phyloP scores from a whole-genome alignment of 1,140 invertebrate genomes.

The Drosophila parvula region DNA sequence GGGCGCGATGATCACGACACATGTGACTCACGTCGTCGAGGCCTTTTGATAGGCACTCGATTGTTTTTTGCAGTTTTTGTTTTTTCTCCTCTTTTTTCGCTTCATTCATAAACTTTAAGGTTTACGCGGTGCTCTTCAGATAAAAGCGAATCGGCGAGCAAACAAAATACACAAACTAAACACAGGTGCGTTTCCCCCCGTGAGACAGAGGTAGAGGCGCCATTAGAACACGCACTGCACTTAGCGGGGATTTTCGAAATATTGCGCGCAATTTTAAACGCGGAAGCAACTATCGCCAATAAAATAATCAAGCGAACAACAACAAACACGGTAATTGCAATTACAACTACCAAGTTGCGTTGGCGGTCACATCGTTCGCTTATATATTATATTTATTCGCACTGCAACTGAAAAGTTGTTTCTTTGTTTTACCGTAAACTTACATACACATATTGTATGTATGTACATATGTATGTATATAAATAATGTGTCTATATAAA shows the following conservation, averaged over 20 bases:
- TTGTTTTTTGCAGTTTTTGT: constrained; percentile 36
- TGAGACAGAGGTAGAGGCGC: not conserved
- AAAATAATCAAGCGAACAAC: constrained; percentile 20
- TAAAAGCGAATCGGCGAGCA: constrained; percentile 48
- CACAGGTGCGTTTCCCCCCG: constrained; percentile 32
- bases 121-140: constrained; percentile 47
- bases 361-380: constrained; percentile 55
- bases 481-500: constrained; percentile 13
- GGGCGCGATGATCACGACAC: constrained; percentile 31
- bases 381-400: constrained; percentile 9
- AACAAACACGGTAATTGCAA: constrained; percentile 37
- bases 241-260: constrained; percentile 3
- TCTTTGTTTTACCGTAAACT: constrained; percentile 60
- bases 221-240: constrained; percentile 35
- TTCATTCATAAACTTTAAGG: constrained; percentile 68
- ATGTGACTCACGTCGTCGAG: constrained; percentile 38
- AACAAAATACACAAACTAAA: constrained; percentile 40
- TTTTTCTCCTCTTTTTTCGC: constrained; percentile 6
- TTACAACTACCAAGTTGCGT: constrained; percentile 53
- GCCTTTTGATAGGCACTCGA: constrained; percentile 43
- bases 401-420: constrained; percentile 57
- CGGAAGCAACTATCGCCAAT: constrained; percentile 57
- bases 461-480: constrained; percentile 2
- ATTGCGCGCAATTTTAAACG: constrained; percentile 59
- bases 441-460: not conserved